Conservation (phyloP, 2,888 invertebrate species). For the Cantharis lateralis region DNA sequence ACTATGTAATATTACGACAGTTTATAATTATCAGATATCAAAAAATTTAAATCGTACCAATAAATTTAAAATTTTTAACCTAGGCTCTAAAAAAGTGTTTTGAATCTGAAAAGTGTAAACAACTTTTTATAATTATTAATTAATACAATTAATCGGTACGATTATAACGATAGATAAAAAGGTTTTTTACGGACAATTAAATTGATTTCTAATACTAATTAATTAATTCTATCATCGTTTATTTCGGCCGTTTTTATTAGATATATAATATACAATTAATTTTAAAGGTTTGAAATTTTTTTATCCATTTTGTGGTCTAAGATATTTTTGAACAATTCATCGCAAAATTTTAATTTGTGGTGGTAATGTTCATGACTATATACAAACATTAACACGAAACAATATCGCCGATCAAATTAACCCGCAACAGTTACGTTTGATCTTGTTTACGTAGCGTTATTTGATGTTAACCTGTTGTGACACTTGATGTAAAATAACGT, state of each 20-base stretch:
- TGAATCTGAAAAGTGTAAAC: not conserved
- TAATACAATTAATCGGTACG: not conserved
- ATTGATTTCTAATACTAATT: not conserved
- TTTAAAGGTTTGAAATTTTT: not conserved
- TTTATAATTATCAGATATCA: not conserved
- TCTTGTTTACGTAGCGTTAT: not conserved
- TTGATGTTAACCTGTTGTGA: constrained; percentile 11
- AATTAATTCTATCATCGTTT: not conserved
- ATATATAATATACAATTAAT: not conserved
- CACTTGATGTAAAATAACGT: constrained; percentile 1
- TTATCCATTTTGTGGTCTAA: not conserved
- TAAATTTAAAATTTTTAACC: not conserved
- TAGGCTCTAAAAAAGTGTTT: not conserved
- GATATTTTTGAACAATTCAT: no score
- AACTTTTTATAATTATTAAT: not conserved
- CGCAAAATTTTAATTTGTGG: no score
- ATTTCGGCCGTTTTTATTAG: not conserved
- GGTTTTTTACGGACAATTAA: not conserved
- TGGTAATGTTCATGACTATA: no score
- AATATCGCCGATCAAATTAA: not conserved
- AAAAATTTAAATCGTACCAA: not conserved
- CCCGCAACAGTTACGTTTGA: not conserved
- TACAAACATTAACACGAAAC: no score
- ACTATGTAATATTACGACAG: constrained; percentile 1
- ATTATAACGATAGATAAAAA: not conserved